phyloP scores from a whole-genome alignment of 2,113 vertebrate species.

The Coracopsis vasa region DNA sequence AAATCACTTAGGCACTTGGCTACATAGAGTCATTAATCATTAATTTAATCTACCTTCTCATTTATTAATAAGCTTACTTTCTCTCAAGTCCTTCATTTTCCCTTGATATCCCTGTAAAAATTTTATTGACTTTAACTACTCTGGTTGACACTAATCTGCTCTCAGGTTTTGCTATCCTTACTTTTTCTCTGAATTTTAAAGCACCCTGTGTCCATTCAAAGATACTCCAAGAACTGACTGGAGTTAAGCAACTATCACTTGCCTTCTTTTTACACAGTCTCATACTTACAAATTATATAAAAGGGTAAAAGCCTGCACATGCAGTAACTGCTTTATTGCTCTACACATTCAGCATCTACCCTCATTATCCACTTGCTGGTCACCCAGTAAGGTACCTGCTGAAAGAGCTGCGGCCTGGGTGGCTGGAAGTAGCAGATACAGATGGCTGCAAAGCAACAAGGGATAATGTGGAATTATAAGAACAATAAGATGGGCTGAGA shows the following conservation, averaged over 20 bases:
- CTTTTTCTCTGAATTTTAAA: not conserved
- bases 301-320: not conserved
- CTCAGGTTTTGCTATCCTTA: not conserved
- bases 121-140: not conserved
- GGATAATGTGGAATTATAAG: not conserved
- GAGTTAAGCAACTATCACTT: not conserved
- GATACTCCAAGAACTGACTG: not conserved
- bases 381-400: not conserved
- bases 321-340: not conserved
- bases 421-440: not conserved
- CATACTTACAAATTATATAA: not conserved
- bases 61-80: conserved; percentile 32
- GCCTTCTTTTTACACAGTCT: not conserved
- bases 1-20: not conserved
- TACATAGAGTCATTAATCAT: conserved; percentile 40
- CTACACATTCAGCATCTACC: not conserved
- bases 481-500: not conserved
- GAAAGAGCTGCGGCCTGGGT: not conserved
- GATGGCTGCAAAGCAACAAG: not conserved
- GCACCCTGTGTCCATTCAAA: not conserved
- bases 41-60: conserved; percentile 20
- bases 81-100: not conserved
- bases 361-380: not conserved
- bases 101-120: not conserved
- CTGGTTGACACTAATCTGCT: not conserved